Base-by-base conservation (phyloP, 2,888 invertebrate species). In the Drosophila robusta region DNA sequence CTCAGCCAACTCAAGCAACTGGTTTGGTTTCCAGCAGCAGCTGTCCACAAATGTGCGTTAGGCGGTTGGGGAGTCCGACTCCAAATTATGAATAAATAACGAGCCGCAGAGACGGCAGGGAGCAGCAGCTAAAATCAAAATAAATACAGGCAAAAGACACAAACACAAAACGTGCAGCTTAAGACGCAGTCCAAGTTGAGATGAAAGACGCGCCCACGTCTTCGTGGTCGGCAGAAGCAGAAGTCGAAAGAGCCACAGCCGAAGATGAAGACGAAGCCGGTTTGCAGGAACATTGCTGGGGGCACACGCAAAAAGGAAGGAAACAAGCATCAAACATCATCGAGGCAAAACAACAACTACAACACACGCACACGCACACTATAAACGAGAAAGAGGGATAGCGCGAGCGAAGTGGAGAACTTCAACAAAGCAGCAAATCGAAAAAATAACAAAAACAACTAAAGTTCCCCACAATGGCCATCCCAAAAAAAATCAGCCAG, bases 11-110 rank as follows among this genome's bases (percentile, higher is more conserved):
- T 8, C 47, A 29, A 49, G 69, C 79, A 82, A 83, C 88, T 86
- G 80, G 86, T 83, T 86, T 86, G 60, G 45, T 18, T 36, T 45
- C 54, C 29, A 41, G 42, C 41, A 41, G 42, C 82, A 84, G 89
- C 83, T 84, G 89, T 87, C 78, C 78, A 87, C 83, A 84, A 84
- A 87, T 81, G 81, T 85, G 87, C 86, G 87, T 87, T 66, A 70
- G 75, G 69, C 58, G 38, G 55, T 32, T 36, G 67, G 73, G 86
- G 70, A 62, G 54, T 50, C 29, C 16, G 75, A 72, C 61, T 82
- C 79, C 64, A 78, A 86, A 84, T 83, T 84, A 84, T 84, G 89
- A 84, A 84, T 84, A 84, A 83, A 83, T 83, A 88, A 70, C 74
- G 62, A 66, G 61, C 76, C 69, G 58, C 45, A 56, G 51, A 46